These are phyloP conservation scores for Felis catus DNA, from an alignment of 2,113 vertebrate species.

Conservation along the genomic window DNA sequence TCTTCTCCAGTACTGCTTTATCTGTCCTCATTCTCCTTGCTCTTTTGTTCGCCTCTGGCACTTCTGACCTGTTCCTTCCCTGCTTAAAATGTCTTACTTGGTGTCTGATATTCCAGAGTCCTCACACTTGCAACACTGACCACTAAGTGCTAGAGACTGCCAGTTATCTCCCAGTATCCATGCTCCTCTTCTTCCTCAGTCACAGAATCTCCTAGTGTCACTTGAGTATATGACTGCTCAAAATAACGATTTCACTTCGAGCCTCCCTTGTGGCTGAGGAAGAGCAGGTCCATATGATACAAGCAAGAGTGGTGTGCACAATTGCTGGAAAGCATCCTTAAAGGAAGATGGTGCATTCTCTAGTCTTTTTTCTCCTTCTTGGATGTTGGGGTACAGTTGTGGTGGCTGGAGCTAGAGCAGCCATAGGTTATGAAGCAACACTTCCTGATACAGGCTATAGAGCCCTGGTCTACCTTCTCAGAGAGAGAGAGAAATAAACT, in stretches of 20 bases:
- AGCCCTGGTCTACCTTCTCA: background rate
- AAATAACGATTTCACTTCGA: background rate
- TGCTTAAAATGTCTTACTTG: background rate
- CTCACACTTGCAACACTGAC: background rate
- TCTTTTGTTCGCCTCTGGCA: background rate
- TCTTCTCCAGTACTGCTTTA: background rate
- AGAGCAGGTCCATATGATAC: background rate
- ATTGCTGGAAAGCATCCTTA: background rate
- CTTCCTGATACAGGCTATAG: background rate
- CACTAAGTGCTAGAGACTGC: background rate
- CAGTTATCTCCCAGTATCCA: background rate
- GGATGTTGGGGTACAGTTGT: background rate
- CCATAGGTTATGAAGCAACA: background rate
- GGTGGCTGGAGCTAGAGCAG: background rate
- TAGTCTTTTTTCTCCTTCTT: background rate
- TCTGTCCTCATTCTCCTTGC: background rate
- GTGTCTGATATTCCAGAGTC: background rate
- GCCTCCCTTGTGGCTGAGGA: background rate
- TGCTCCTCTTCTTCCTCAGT: background rate
- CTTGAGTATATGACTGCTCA: background rate
- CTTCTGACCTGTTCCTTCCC: background rate
- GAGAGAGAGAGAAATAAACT: background rate
- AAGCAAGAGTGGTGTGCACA: background rate
- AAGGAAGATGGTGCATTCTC: background rate
- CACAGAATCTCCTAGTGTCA: background rate